Evolutionary conservation across 2,113 vertebrate genomes (phyloP), one percentile per base, ranked within the genome.

Genomic region (Pipa parva): DNA sequence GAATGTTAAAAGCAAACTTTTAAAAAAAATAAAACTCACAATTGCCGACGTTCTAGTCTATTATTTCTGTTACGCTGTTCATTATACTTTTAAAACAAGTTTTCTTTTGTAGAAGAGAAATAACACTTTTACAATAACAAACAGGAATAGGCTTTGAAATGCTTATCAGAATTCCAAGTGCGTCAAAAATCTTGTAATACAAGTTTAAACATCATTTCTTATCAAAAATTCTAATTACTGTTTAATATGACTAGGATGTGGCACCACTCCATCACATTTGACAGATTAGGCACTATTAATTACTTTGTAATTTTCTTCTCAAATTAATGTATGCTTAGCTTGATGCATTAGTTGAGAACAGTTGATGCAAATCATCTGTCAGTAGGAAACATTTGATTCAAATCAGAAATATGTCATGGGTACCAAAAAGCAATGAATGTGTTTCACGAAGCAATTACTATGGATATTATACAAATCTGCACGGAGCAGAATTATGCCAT

Each of bases 271-370:
- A 37, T 59, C 55, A 67, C 22, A 20, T 29, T 15, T 48, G 54
- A 48, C 54, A 58, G 63, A 15, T 33, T 22, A 37, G 33, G 48
- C 21, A 50, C 50, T 67, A 59, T 67, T 59, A 67, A 67, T 67
- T 58, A 37, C 29, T 48, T 59, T 59, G 42, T 67, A 46, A 59
- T 26, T 37, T 59, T 39, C 54, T 25, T 10, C 59, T 36, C 45
- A 59, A 24, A 67, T 67, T 49, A 67, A 54, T 27, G 36, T 49
- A 37, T 56, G 49, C 28, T 67, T 67, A 36, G 48, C 28, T 36
- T 18, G 21, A 31, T 11, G 42, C 27, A 11, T 1, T 8, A 48
- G 25, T 17, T 21, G 24, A 45, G 55, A 57, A 31, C 27, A 48
- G 54, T 22, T 24, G 27, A 18, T 22, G 28, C 50, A 28, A 50